phyloP scores from a whole-genome alignment of 2,888 invertebrate species.

The Pheosia tremula region DNA sequence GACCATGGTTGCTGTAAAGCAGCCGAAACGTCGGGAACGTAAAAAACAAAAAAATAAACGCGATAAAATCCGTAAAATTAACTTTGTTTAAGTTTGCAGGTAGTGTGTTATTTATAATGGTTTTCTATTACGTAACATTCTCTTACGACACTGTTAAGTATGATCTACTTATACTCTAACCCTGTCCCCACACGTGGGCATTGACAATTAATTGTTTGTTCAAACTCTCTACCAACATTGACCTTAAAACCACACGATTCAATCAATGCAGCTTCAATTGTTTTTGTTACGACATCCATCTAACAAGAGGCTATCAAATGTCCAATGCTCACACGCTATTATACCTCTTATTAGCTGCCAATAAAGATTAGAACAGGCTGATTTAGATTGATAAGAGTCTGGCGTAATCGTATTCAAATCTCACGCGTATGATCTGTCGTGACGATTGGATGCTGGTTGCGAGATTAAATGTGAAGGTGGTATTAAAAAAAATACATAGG shows the following conservation, averaged over 20 bases:
- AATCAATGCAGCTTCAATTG: slow-evolving; percentile 4
- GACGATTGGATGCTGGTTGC: not conserved
- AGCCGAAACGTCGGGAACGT: too few species aligned
- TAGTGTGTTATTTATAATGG: too few species aligned
- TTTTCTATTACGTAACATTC: too few species aligned
- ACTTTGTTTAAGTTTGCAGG: too few species aligned
- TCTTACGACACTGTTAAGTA: too few species aligned
- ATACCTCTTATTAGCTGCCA: not conserved
- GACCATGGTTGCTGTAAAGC: too few species aligned
- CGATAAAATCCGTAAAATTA: too few species aligned
- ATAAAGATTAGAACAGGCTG: not conserved
- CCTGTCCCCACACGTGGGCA: too few species aligned
- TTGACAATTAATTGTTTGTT: not conserved
- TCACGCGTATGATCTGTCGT: slow-evolving; percentile 5
- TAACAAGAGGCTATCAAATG: slow-evolving; percentile 3
- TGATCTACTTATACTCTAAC: too few species aligned
- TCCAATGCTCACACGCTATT: not conserved
- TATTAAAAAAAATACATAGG: not conserved
- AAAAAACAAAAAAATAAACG: too few species aligned
- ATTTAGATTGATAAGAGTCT: not conserved
- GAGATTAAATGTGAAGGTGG: not conserved
- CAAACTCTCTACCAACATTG: slow-evolving; percentile 3
- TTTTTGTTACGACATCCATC: slow-evolving; percentile 4
- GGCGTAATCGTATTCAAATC: not conserved
- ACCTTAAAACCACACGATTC: slow-evolving; percentile 5